Conservation (phyloP, 2,797 vertebrate genomes). For the Lepus townsendii region DNA sequence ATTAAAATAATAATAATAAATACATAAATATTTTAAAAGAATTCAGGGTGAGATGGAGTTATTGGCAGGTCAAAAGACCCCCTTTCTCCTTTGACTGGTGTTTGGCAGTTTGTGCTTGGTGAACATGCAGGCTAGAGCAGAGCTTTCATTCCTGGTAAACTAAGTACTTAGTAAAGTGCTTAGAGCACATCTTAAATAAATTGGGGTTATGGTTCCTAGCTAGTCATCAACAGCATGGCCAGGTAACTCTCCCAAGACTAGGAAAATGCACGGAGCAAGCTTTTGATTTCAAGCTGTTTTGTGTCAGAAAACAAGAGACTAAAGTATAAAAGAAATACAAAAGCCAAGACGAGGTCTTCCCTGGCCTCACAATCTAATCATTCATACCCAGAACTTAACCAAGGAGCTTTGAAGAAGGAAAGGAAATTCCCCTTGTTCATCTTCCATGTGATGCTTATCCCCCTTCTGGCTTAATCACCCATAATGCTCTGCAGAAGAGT, state of each 20-base stretch:
- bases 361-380: background rate
- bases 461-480: background rate
- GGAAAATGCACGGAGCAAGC: background rate
- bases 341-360: background rate
- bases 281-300: conserved; percentile 32
- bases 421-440: background rate
- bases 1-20: too few species aligned
- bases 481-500: background rate
- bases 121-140: background rate
- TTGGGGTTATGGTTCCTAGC: background rate
- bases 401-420: conserved; percentile 24
- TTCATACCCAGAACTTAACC: background rate
- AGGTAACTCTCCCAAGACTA: background rate
- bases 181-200: conserved; percentile 20
- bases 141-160: background rate
- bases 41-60: background rate
- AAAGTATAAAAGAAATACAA: background rate
- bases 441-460: background rate
- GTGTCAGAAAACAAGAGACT: background rate
- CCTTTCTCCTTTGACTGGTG: background rate
- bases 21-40: too few species aligned
- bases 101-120: conserved; percentile 5
- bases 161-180: background rate
- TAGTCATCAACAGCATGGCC: background rate
- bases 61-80: background rate